A percentile compares a stretch with the other conserved stretches of the same genome.
phyloP scores from a whole-genome alignment of 1,140 invertebrate genomes.

The Bombus sylvicola region DNA sequence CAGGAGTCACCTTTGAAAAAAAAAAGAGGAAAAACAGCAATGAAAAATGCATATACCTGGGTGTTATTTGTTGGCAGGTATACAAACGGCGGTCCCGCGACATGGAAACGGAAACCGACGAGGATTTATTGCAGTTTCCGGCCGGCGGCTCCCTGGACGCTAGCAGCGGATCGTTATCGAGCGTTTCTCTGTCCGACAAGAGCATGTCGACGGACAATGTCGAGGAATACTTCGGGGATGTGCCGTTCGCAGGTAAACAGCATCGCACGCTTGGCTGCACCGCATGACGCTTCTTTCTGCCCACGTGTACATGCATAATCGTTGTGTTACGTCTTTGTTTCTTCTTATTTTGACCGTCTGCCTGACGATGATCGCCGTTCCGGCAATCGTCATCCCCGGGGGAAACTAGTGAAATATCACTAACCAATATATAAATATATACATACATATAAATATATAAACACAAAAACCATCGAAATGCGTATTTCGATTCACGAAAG shows the following conservation, averaged over 20 bases:
- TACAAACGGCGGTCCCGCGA: conserved; percentile 91
- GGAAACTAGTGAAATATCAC: neutral
- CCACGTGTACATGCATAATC: conserved; percentile 82
- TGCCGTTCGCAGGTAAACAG: conserved; percentile 92
- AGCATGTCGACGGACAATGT: conserved; percentile 92
- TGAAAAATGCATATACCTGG: conserved; percentile 16
- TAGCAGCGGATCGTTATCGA: conserved; percentile 86
- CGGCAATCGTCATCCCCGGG: conserved; percentile 19
- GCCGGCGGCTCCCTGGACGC: conserved; percentile 82
- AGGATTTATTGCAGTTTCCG: conserved; percentile 85
- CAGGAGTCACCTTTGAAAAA: neutral
- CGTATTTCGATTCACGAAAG: neutral
- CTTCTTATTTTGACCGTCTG: conserved; percentile 72
- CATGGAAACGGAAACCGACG: conserved; percentile 90
- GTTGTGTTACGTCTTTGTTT: conserved; percentile 80
- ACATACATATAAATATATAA: neutral
- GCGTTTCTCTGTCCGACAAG: conserved; percentile 88
- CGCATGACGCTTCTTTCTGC: conserved; percentile 82
- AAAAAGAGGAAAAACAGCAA: neutral
- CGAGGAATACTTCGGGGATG: conserved; percentile 92
- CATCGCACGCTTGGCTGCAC: conserved; percentile 83
- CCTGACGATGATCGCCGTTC: conserved; percentile 44
- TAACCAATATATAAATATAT: neutral
- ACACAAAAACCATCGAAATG: neutral
- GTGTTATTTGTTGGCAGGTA: conserved; percentile 83